Base-by-base conservation (phyloP, 2,888 invertebrate genomes). In the Sinelater perroti region DNA sequence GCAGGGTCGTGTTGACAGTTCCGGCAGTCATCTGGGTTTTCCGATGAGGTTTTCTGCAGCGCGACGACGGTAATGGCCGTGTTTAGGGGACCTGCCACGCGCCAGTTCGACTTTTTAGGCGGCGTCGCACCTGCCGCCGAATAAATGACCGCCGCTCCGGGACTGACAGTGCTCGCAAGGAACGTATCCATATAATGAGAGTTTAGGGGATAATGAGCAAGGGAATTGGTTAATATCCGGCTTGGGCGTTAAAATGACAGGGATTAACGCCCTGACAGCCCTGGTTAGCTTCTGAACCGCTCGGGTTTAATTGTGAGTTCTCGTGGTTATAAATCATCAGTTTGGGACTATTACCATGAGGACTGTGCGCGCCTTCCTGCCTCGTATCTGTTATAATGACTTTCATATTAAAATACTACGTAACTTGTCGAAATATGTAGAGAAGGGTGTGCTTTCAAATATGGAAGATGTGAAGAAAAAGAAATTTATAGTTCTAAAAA, bases 171-270 rank as follows among this genome's bases (percentile, higher is more conserved):
- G 45, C 44, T 24, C 28, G 54, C 13, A 26, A 55, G 31, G 49
- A 49, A 33, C 21, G 36, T 42, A 40, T 61, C 58, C 50, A 52
- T 55, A 54, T 61, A 61, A 62, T 53, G 62, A 56, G 56, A 56
- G 44, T 60, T 51, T 55, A 49, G 55, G 47, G 63, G 59, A 60
- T 65, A 67, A 67, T 64, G 65, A 66, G 66, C 60, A 67, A 70
- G 67, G 69, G 70, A 70, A 71, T 72, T 67, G 69, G 70, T 71
- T 72, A 72, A 72, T 72, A 72, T 71, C 72, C 72, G 72, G 70
- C 60, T 61, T 60, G 63, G 64, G 68, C 63, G 67, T 68, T 69
- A 70, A 67, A 68, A 67, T 69, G 70, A 69, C 69, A 67, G 66
- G 69, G 70, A 70, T 67, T 66, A 67, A 65, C 64, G 63, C 61